Evolutionary conservation across 1,140 invertebrate species (phyloP).

Genomic region (Drosophila melanica): DNA sequence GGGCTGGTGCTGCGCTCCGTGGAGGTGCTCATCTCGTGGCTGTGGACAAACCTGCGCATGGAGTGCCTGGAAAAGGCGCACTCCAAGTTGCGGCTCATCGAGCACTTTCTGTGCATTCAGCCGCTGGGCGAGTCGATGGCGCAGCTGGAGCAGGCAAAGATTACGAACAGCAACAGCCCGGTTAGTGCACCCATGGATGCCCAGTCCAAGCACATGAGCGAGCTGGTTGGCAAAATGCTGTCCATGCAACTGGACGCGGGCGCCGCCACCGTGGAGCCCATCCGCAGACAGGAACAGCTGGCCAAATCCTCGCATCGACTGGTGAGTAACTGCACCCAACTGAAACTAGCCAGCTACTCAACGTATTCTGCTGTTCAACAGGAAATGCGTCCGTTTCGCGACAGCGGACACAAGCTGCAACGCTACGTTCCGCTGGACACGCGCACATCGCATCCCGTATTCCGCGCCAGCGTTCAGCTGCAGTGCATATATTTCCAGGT

Average conservation of each 20-base stretch:
- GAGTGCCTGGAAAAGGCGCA: slow-evolving; percentile 65
- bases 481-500: slow-evolving; percentile 57
- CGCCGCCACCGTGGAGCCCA: slow-evolving; percentile 52
- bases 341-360: not conserved
- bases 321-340: slow-evolving; percentile 3
- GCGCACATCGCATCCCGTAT: not conserved
- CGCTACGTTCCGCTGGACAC: slow-evolving; percentile 30
- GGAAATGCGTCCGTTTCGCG: slow-evolving; percentile 4
- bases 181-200: slow-evolving; percentile 8
- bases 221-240: slow-evolving; percentile 43
- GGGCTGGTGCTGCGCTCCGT: slow-evolving; percentile 61
- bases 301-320: slow-evolving; percentile 11
- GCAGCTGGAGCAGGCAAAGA: not conserved
- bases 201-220: slow-evolving; percentile 31
- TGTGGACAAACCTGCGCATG: slow-evolving; percentile 75
- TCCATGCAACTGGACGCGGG: slow-evolving; percentile 46
- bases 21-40: slow-evolving; percentile 63
- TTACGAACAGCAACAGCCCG: slow-evolving; percentile 5
- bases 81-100: slow-evolving; percentile 60
- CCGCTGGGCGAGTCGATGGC: slow-evolving; percentile 17
- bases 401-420: slow-evolving; percentile 9
- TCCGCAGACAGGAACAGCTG: slow-evolving; percentile 51
- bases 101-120: slow-evolving; percentile 59
- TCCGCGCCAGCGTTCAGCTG: slow-evolving; percentile 41
- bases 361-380: not conserved